These are phyloP conservation scores for Calliphora vomitoria DNA, from an alignment of 2,888 invertebrate species.

Conservation along the genomic window DNA sequence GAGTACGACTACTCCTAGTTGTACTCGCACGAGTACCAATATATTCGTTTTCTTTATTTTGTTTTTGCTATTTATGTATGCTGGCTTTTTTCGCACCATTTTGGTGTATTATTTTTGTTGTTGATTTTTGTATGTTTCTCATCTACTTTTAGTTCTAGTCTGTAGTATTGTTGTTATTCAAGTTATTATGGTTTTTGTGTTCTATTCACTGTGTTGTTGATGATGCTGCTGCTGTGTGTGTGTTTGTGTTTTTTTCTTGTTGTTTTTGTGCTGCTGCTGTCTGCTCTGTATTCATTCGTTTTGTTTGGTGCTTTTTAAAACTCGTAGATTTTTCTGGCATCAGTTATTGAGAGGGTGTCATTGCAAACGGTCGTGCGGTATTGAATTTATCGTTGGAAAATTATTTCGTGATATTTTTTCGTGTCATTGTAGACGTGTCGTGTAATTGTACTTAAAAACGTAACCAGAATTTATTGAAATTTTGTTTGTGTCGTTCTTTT, in stretches of 20 bases:
- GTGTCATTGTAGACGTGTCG: not conserved
- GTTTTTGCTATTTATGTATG: not conserved
- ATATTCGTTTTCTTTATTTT: not conserved
- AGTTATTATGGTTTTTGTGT: slow-evolving; percentile 22
- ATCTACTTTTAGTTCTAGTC: not conserved
- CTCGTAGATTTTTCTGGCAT: slow-evolving; percentile 57
- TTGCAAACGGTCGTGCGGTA: slow-evolving; percentile 59
- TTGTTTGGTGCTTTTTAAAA: slow-evolving; percentile 20
- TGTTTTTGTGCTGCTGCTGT: slow-evolving; percentile 25
- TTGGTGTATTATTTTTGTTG: not conserved
- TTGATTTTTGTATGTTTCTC: slow-evolving; percentile 3
- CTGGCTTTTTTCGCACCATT: not conserved
- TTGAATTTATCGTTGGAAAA: slow-evolving; percentile 13
- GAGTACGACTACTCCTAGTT: not conserved
- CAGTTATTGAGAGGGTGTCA: slow-evolving; percentile 71
- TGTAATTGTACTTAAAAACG: slow-evolving; percentile 35
- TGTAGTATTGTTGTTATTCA: slow-evolving; percentile 4
- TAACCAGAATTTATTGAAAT: slow-evolving; percentile 7
- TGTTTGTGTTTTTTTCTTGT: not conserved
- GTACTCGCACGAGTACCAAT: slow-evolving; percentile 14
- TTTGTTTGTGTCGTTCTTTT: not conserved
- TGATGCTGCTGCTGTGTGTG: slow-evolving; percentile 50
- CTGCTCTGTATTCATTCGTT: slow-evolving; percentile 40
- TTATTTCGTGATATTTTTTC: slow-evolving; percentile 27
- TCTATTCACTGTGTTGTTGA: slow-evolving; percentile 71